phyloP scores from a whole-genome alignment of 2,888 invertebrate species.

The Microchrysa polita region DNA sequence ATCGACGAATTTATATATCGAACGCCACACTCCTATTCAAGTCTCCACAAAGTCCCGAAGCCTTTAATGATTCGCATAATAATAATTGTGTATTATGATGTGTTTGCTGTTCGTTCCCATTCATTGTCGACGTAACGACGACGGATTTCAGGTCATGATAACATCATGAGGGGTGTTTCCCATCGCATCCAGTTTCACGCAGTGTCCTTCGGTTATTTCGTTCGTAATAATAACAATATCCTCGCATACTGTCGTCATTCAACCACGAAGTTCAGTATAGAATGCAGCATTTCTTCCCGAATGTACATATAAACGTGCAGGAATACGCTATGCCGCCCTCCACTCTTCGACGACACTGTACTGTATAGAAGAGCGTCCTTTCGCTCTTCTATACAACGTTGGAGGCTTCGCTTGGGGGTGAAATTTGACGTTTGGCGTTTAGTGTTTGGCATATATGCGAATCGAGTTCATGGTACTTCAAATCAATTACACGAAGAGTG shows the following conservation, averaged over 20 bases:
- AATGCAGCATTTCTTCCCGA: background rate
- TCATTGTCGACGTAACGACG: conserved; percentile 4
- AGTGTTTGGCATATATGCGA: conserved; percentile 43
- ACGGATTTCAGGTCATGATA: conserved; percentile 27
- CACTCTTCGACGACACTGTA: no score
- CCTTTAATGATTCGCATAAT: conserved; percentile 26
- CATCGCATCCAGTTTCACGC: no score
- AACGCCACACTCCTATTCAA: conserved; percentile 1
- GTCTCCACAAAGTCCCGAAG: background rate
- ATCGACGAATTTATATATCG: background rate
- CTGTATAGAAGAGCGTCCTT: no score
- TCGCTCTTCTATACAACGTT: background rate
- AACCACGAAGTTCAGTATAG: background rate
- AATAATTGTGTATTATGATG: conserved; percentile 38
- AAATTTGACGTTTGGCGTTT: conserved; percentile 26
- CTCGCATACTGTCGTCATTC: conserved; percentile 5
- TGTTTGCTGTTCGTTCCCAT: conserved; percentile 22
- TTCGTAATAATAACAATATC: conserved; percentile 12
- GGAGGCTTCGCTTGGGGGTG: conserved; percentile 14
- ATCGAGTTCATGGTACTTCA: conserved; percentile 47
- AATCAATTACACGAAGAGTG: conserved; percentile 47
- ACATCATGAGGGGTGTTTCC: background rate
- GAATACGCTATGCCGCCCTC: background rate
- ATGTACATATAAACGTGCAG: background rate
- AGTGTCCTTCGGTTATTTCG: background rate